A percentile compares a stretch with the other conserved stretches of the same genome.
Conservation (phyloP, 2,113 vertebrate genomes). For the Girardinichthys multiradiatus region DNA sequence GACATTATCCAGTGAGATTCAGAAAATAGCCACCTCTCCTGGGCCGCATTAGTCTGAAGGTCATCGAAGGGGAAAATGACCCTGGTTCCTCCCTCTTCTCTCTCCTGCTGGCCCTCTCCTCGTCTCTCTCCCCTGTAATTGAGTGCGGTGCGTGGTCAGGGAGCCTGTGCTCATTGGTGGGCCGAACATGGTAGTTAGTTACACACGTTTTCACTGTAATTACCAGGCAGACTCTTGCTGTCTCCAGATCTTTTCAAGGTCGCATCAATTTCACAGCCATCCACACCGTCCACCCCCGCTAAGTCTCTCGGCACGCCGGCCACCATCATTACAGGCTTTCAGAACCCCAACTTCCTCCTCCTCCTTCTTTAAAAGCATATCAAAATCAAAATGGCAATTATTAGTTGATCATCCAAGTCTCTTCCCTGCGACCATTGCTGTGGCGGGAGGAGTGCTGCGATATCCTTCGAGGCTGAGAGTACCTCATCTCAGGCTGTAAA, state of each 20-base stretch:
- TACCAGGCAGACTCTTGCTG: slow-evolving; percentile 70
- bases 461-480: slow-evolving; percentile 44
- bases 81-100: slow-evolving; percentile 51
- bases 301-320: slow-evolving; percentile 23
- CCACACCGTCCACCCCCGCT: slow-evolving; percentile 54
- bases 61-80: slow-evolving; percentile 75
- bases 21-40: slow-evolving; percentile 73
- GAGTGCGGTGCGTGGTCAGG: slow-evolving; percentile 66
- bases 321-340: slow-evolving; percentile 70
- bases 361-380: slow-evolving; percentile 70
- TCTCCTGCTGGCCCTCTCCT: slow-evolving; percentile 47
- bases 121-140: slow-evolving; percentile 69
- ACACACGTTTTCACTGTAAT: slow-evolving; percentile 79
- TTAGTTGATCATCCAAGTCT: slow-evolving; percentile 60
- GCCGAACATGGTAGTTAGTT: slow-evolving; percentile 78
- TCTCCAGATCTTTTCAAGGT: slow-evolving; percentile 77
- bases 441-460: slow-evolving; percentile 15
- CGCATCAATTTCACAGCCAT: slow-evolving; percentile 77
- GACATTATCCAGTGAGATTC: slow-evolving; percentile 65
- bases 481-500: slow-evolving; percentile 49
- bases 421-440: slow-evolving; percentile 12
- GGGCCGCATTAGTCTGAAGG: slow-evolving; percentile 78
- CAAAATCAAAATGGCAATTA: slow-evolving; percentile 68
- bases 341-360: slow-evolving; percentile 47
- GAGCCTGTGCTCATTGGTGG: slow-evolving; percentile 67